A percentile compares a stretch with the other conserved stretches of the same genome.
phyloP scores from a whole-genome alignment of 2,888 invertebrate genomes.

The Auanema freiburgensis region DNA sequence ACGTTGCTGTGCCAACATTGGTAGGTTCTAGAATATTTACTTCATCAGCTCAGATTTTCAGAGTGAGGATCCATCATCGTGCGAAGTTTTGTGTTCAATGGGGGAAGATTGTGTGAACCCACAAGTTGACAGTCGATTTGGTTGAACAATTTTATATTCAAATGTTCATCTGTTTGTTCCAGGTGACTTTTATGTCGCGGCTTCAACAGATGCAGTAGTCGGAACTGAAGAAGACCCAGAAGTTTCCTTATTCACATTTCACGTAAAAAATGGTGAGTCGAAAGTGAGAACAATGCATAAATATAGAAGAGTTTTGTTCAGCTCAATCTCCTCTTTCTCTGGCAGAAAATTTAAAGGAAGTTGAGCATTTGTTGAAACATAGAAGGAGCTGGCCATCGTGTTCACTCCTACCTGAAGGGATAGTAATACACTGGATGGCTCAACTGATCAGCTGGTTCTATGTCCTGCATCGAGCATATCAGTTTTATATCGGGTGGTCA shows the following conservation, averaged over 20 bases:
- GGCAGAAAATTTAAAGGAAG: neutral
- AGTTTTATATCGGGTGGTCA: conserved; percentile 30
- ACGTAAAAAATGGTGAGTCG: conserved; percentile 1
- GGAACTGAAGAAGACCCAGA: conserved; percentile 16
- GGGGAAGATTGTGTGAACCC: conserved; percentile 31
- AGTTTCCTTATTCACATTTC: neutral
- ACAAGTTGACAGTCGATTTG: neutral
- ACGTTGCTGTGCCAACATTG: no score
- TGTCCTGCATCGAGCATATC: conserved; percentile 41
- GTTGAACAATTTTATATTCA: neutral
- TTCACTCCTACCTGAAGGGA: conserved; percentile 26
- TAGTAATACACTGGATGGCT: conserved; percentile 46
- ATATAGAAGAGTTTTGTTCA: no score
- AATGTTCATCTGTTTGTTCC: neutral
- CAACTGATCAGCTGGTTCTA: conserved; percentile 44
- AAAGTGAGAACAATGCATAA: neutral
- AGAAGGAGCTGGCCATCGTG: conserved; percentile 7
- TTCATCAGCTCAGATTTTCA: conserved; percentile 16
- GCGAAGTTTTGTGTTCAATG: conserved; percentile 31
- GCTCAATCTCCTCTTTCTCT: neutral
- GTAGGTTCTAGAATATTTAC: no score
- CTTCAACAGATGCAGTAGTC: neutral
- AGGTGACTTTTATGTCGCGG: conserved; percentile 14
- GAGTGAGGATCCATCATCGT: conserved; percentile 29
- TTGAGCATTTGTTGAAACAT: neutral